Evolutionary conservation across 2,113 vertebrate genomes (phyloP).

Genomic region (Camelus bactrianus): DNA sequence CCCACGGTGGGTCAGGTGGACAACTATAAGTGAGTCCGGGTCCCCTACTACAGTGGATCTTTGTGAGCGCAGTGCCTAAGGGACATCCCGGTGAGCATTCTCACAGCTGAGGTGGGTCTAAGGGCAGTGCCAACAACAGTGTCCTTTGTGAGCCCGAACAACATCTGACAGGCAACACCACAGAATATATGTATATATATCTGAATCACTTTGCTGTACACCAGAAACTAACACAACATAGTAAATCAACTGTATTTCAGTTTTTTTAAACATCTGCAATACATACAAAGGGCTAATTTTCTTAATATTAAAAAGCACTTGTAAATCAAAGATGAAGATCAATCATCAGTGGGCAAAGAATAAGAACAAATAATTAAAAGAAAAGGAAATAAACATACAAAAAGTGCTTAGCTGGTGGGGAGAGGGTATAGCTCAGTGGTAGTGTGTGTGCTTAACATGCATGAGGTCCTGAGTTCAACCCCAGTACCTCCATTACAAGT

Average conservation of each 20-base stretch:
- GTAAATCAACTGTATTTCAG: not conserved
- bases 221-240: not conserved
- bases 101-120: not conserved
- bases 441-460: too few species aligned
- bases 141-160: not conserved
- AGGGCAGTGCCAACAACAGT: not conserved
- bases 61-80: not conserved
- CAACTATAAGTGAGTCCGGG: not conserved
- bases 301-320: constrained; percentile 19
- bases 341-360: not conserved
- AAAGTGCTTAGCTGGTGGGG: not conserved
- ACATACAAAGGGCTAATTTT: not conserved
- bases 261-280: not conserved
- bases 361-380: not conserved
- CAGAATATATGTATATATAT: not conserved
- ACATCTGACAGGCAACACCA: not conserved
- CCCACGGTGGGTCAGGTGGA: not conserved
- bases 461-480: too few species aligned
- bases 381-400: not conserved
- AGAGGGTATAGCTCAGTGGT: too few species aligned
- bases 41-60: not conserved
- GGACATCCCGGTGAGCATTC: not conserved
- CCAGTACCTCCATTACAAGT: too few species aligned
- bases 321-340: not conserved
- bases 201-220: not conserved